Conservation (phyloP, 2,797 vertebrate species). For the Scomberomorus guttatus region DNA sequence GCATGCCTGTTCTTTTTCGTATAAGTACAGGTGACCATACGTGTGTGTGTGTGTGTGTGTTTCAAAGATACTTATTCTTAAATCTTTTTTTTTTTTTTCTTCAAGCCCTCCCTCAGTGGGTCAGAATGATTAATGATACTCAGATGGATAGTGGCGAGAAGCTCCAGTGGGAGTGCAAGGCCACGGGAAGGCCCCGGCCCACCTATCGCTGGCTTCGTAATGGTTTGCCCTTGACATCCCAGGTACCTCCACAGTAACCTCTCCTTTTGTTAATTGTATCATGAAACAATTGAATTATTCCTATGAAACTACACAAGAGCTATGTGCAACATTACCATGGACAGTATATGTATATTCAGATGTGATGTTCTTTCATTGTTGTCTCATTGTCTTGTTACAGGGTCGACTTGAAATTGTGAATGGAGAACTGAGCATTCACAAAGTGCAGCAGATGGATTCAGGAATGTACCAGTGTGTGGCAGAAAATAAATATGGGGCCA, state of each 20-base stretch:
- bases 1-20: not conserved
- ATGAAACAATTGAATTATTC: slow-evolving; percentile 49
- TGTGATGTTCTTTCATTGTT: not conserved
- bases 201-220: slow-evolving; percentile 96
- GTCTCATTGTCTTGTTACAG: slow-evolving; percentile 77
- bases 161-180: slow-evolving; percentile 96
- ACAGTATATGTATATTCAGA: slow-evolving; percentile 3
- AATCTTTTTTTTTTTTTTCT: slow-evolving; percentile 45
- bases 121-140: slow-evolving; percentile 94
- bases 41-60: slow-evolving; percentile 34
- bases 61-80: slow-evolving; percentile 72
- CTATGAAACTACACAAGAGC: not conserved
- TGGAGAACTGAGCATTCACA: slow-evolving; percentile 91
- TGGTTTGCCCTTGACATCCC: slow-evolving; percentile 85
- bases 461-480: slow-evolving; percentile 98
- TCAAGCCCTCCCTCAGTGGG: slow-evolving; percentile 94
- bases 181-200: slow-evolving; percentile 92
- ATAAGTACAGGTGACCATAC: not conserved
- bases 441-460: slow-evolving; percentile 91
- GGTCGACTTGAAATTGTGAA: slow-evolving; percentile 91
- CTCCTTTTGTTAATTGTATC: slow-evolving; percentile 38
- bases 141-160: slow-evolving; percentile 95
- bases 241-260: slow-evolving; percentile 71
- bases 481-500: slow-evolving; percentile 93
- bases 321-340: slow-evolving; percentile 3